phyloP scores from a whole-genome alignment of 2,113 vertebrate genomes.

The Sceloporus undulatus region DNA sequence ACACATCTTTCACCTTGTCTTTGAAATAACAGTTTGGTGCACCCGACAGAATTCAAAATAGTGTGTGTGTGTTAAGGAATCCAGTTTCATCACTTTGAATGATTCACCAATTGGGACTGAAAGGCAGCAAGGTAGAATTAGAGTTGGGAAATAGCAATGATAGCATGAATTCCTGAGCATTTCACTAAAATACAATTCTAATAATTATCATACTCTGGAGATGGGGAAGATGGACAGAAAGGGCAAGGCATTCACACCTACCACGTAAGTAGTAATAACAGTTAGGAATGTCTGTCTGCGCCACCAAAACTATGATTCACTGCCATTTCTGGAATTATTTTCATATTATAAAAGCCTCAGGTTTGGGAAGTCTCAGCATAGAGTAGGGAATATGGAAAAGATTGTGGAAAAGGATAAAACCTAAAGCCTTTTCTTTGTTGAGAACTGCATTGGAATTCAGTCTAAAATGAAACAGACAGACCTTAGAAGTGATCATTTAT shows the following conservation, averaged over 20 bases:
- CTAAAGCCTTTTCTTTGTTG: background rate
- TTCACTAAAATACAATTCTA: background rate
- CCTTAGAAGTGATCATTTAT: background rate
- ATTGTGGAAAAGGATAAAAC: background rate
- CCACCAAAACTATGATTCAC: slow-evolving; percentile 4
- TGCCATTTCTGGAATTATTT: slow-evolving; percentile 1
- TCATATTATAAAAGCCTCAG: background rate
- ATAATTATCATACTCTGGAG: background rate
- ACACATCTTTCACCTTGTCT: no score
- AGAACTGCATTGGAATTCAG: background rate
- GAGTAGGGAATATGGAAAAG: background rate
- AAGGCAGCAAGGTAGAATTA: no score
- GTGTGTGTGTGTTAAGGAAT: no score
- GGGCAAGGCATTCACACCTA: background rate
- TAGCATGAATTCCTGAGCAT: background rate
- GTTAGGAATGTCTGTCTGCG: background rate
- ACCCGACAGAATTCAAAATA: no score
- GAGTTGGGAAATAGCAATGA: no score
- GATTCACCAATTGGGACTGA: no score
- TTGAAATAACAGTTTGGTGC: no score
- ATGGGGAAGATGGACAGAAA: slow-evolving; percentile 3
- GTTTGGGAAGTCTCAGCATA: background rate
- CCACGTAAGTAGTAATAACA: background rate
- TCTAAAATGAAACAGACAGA: background rate
- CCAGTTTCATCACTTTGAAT: no score